Base-by-base conservation (phyloP, 2,113 vertebrate genomes). In the Gracilinanus agilis region DNA sequence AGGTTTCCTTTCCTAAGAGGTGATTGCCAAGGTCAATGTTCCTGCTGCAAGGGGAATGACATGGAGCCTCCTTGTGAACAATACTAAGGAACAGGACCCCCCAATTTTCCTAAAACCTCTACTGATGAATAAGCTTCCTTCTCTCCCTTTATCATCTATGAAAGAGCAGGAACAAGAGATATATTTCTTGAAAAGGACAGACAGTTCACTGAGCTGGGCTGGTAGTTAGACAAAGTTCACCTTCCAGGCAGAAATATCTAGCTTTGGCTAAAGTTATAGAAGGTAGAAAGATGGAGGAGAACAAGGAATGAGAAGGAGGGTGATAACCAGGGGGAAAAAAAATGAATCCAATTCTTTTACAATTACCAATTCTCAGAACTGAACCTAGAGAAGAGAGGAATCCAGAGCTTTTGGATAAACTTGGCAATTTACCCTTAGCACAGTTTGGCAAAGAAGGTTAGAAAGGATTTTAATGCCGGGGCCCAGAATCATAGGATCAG, bases 1-100 rank as follows among this genome's bases (percentile, higher is more conserved):
- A 61, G 16, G 3, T 90, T 91, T 96, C 83, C 67, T 91, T 90
- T 94, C 83, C 92, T 40, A 40, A 40, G 67, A 11, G 58, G 58
- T 1, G 11, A 34, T 12, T 90, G 58, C 92, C 93, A 91, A 92
- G 92, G 54, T 12, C 83, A 92, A 55, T 88, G 92, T 25, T 91
- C 88, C 44, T 95, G 91, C 34, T 49, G 56, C 12, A 90, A 56
- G 34, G 83, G 91, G 40, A 9, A 94, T 93, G 92, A 75, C 27
- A 25, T 2, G 40, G 34, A 54, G 90, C 34, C 90, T 95, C 75
- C 49, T 90, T 44, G 91, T 21, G 91, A 25, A 88, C 24, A 92
- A 54, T 93, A 54, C 90, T 25, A 67, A 29, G 95, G 92, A 96
- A 92, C 44, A 5, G 34, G 13, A 24, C 40, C 19, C 56, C 40